Evolutionary conservation across 1,140 invertebrate genomes (phyloP), one percentile per base, ranked within the genome.

Genomic region (Mactra quadrangularis): DNA sequence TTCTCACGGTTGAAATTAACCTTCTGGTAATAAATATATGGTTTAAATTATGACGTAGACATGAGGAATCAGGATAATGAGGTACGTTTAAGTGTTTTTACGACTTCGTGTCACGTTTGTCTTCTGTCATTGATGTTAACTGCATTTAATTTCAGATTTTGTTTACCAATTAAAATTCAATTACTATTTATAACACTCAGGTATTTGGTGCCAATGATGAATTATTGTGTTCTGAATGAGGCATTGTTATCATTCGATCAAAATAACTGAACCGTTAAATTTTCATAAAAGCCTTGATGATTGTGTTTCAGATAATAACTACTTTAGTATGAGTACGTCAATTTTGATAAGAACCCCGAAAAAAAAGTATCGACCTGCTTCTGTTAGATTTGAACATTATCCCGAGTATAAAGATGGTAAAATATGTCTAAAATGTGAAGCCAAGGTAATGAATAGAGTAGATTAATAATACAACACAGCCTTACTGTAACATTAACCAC

Each of bases 41-140:
- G 17, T 64, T 57, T 38, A 60, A 25, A 53, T 6, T 35, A 70
- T 84, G 62, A 29, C 45, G 25, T 71, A 84, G 66, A 60, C 55
- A 82, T 82, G 79, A 82, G 57, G 41, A 77, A 35, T 41, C 78
- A 85, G 38, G 78, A 85, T 19, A 75, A 82, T 77, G 84, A 85
- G 84, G 84, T 84, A 55, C 53, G 47, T 59, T 17, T n/a, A 60
- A 13, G 25, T 59, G 9, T 29, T 15, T 29, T n/a, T n/a, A n/a
- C n/a, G n/a, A n/a, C n/a, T n/a, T n/a, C n/a, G n/a, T n/a, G n/a
- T n/a, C n/a, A n/a, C n/a, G n/a, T n/a, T n/a, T n/a, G n/a, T n/a
- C n/a, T n/a, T n/a, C n/a, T n/a, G n/a, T n/a, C n/a, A n/a, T n/a
- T n/a, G n/a, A n/a, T n/a, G n/a, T n/a, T n/a, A n/a, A n/a, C n/a